phyloP scores from a whole-genome alignment of 2,888 invertebrate species.

The Netelia fuscicornis region DNA sequence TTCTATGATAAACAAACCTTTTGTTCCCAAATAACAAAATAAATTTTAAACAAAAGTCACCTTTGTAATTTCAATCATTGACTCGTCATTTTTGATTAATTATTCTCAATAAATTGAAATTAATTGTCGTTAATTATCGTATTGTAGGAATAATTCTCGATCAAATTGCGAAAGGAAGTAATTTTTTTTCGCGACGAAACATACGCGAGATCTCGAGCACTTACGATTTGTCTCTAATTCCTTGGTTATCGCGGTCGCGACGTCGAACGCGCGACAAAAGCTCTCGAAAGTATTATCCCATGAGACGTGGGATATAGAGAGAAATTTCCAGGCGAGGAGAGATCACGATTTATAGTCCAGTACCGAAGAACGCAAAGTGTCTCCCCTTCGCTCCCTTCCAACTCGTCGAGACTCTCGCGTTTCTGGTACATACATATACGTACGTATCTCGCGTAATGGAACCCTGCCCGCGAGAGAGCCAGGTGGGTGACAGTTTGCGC shows the following conservation, averaged over 20 bases:
- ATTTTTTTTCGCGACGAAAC: background rate
- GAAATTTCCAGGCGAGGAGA: slow-evolving; percentile 44
- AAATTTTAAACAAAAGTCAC: background rate
- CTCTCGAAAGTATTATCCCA: slow-evolving; percentile 50
- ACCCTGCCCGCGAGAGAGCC: slow-evolving; percentile 58
- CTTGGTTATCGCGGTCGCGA: slow-evolving; percentile 30
- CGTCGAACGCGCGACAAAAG: slow-evolving; percentile 57
- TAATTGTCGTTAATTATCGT: background rate
- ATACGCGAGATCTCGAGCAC: background rate
- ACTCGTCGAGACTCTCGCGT: slow-evolving; percentile 20
- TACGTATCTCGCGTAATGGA: slow-evolving; percentile 62
- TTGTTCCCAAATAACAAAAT: background rate
- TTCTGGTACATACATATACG: slow-evolving; percentile 13
- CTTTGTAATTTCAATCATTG: no score
- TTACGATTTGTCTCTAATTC: slow-evolving; percentile 7
- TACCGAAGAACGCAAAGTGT: slow-evolving; percentile 59
- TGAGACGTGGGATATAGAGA: slow-evolving; percentile 10
- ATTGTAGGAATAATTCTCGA: background rate
- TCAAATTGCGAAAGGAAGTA: background rate
- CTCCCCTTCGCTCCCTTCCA: slow-evolving; percentile 23
- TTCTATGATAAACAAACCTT: background rate
- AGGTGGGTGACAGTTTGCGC: slow-evolving; percentile 69
- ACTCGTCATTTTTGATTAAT: no score
- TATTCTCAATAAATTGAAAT: background rate
- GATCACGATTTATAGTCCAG: slow-evolving; percentile 60